phyloP scores from a whole-genome alignment of 2,888 invertebrate genomes.

The Chironomus riparius region DNA sequence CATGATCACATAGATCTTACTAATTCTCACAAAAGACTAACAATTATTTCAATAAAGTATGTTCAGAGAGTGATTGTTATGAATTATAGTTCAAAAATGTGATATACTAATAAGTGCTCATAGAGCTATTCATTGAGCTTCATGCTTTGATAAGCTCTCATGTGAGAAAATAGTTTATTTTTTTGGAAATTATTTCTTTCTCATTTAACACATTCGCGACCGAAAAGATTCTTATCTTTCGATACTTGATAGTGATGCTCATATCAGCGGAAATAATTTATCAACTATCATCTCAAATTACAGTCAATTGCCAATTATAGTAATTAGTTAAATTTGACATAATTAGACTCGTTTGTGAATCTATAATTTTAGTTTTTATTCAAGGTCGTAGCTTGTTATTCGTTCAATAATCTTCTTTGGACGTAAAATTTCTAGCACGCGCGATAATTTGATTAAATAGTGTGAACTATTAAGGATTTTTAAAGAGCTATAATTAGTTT shows the following conservation, averaged over 20 bases:
- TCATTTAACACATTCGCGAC: background rate
- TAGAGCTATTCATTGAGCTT: background rate
- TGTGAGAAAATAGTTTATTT: background rate
- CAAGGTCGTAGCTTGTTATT: too few relatives aligned
- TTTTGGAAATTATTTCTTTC: background rate
- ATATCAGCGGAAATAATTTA: slow-evolving; percentile 2
- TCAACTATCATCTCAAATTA: background rate
- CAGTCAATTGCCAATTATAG: background rate
- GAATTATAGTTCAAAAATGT: background rate
- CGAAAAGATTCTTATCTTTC: slow-evolving; percentile 12
- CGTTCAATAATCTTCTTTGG: too few relatives aligned
- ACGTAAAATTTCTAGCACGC: too few relatives aligned
- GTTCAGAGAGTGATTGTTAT: background rate
- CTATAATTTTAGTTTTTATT: too few relatives aligned
- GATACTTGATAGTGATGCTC: background rate
- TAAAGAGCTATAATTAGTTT: too few relatives aligned
- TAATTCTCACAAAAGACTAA: background rate
- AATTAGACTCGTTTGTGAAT: too few relatives aligned
- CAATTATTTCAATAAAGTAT: background rate
- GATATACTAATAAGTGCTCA: slow-evolving; percentile 16
- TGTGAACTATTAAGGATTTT: too few relatives aligned
- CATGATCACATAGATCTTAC: slow-evolving; percentile 6
- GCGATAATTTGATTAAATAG: too few relatives aligned
- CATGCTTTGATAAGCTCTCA: background rate
- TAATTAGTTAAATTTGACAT: too few relatives aligned